A percentile compares a stretch with the other conserved stretches of the same genome.
These are phyloP conservation scores for Mormyrus proboscirostris DNA, from an alignment of 2,797 vertebrate genomes.

Conservation along the genomic window DNA sequence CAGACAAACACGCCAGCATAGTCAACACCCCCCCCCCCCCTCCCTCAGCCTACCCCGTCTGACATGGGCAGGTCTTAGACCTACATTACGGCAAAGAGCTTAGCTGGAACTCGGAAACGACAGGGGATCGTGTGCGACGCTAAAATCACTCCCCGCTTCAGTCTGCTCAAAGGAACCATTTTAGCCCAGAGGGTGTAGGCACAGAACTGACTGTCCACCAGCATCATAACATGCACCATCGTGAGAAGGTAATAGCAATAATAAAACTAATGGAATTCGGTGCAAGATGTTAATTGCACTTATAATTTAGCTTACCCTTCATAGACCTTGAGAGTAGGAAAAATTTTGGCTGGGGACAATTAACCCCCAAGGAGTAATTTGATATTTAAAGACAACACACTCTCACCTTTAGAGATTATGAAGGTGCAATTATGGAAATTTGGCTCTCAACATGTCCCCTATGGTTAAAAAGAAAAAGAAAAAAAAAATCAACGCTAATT, in stretches of 20 bases:
- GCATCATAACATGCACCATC: background rate
- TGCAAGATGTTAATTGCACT: background rate
- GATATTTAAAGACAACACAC: background rate
- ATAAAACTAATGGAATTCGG: background rate
- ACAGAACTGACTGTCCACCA: background rate
- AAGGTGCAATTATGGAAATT: background rate
- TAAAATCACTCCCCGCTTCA: background rate
- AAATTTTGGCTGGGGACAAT: conserved; percentile 1
- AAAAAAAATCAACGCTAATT: background rate
- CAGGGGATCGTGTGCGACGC: background rate
- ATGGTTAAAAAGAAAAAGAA: background rate
- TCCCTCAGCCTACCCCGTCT: background rate
- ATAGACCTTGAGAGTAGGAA: background rate
- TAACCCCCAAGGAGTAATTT: background rate
- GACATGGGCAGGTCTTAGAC: background rate
- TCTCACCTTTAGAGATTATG: background rate
- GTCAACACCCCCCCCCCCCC: background rate
- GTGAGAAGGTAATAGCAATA: background rate
- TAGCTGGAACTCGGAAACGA: background rate
- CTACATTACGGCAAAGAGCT: background rate
- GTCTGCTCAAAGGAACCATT: conserved; percentile 6
- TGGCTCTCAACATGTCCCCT: background rate
- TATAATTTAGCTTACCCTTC: background rate
- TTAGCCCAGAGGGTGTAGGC: background rate
- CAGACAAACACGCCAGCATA: too few species aligned